These are phyloP conservation scores for Pantherophis alleghaniensis DNA, from an alignment of 2,797 vertebrate species.

Conservation along the genomic window DNA sequence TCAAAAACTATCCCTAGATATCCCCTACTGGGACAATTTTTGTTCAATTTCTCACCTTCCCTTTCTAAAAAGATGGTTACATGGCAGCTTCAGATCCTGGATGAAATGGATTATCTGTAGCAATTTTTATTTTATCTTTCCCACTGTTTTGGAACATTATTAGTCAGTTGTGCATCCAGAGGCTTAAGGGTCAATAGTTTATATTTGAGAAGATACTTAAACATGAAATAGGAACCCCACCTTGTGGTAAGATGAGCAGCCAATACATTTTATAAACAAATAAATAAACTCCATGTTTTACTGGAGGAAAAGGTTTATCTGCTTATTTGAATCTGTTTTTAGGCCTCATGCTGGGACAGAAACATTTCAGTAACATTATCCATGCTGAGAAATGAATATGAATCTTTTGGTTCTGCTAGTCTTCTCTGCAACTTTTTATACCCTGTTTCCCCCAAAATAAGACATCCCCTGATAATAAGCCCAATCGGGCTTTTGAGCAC, in stretches of 20 bases:
- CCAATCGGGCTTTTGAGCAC: no score
- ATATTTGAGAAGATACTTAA: neutral
- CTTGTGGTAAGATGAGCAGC: no score
- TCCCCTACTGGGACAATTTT: neutral
- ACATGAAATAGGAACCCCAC: neutral
- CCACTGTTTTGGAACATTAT: neutral
- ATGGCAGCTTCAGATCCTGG: neutral
- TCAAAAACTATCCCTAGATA: neutral
- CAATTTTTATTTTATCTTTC: neutral
- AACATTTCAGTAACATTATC: neutral
- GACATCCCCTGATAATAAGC: no score
- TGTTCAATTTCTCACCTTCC: neutral
- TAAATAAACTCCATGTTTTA: neutral
- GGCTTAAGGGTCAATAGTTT: neutral
- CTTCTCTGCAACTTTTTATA: neutral
- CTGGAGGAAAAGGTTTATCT: neutral
- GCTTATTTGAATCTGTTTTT: neutral
- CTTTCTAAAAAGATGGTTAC: neutral
- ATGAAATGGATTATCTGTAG: neutral
- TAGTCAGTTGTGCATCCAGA: neutral
- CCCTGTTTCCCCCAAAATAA: no score
- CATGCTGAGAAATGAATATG: neutral
- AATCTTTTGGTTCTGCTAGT: neutral
- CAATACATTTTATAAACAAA: no score
- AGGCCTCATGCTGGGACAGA: neutral